phyloP scores from a whole-genome alignment of 2,888 invertebrate genomes.

The Sinopyrophorus schimmeli region DNA sequence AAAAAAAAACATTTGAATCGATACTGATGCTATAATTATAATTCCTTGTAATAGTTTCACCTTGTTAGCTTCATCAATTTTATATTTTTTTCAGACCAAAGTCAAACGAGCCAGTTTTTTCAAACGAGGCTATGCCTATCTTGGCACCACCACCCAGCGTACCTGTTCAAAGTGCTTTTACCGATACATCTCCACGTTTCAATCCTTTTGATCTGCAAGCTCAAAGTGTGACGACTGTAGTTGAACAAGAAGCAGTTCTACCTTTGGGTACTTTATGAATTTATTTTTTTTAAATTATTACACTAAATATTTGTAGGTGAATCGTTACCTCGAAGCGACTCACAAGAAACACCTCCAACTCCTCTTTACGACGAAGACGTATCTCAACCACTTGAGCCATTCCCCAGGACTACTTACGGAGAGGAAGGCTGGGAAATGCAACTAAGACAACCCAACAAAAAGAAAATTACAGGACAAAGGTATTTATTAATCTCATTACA shows the following conservation, averaged over 20 bases:
- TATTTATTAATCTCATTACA: conserved; percentile 38
- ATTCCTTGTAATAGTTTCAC: too few species aligned
- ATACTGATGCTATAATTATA: too few species aligned
- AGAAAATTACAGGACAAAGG: conserved; percentile 91
- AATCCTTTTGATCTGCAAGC: conserved; percentile 77
- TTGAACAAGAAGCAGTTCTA: conserved; percentile 46
- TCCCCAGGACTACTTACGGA: conserved; percentile 75
- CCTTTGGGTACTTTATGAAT: conserved; percentile 44
- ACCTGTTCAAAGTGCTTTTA: conserved; percentile 57
- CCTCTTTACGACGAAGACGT: conserved; percentile 93
- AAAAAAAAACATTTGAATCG: too few species aligned
- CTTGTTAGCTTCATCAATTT: too few species aligned
- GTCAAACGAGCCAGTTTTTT: conserved; percentile 54
- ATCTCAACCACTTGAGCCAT: conserved; percentile 88
- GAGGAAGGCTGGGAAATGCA: conserved; percentile 97
- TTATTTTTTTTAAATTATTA: background rate
- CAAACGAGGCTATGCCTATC: conserved; percentile 65
- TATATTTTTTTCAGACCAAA: conserved; percentile 63
- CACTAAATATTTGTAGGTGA: conserved; percentile 19
- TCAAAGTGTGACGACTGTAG: conserved; percentile 53
- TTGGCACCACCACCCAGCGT: conserved; percentile 75
- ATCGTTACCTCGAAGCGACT: conserved; percentile 58
- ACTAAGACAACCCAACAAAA: conserved; percentile 92
- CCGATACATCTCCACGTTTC: conserved; percentile 68
- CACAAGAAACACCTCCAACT: conserved; percentile 85